Evolutionary conservation across 2,113 vertebrate species (phyloP), one percentile per base, ranked within the genome.

Genomic region (Apaloderma vittatum): DNA sequence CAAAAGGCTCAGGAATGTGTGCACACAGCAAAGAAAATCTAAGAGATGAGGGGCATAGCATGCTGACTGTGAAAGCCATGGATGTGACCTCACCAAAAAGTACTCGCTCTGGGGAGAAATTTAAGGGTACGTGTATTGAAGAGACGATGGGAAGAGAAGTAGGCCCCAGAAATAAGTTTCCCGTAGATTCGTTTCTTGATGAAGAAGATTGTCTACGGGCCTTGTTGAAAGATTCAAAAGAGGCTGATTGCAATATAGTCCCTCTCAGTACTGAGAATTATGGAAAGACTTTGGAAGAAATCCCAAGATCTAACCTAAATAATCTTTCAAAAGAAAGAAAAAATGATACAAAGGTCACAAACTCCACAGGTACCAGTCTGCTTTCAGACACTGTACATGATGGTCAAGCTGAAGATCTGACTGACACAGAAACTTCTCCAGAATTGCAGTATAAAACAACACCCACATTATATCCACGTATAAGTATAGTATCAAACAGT

Each of bases 261-360:
- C 32, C 61, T 26, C 15, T 81, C 18, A 63, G 48, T 21, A 48
- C 51, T 65, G 72, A 76, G 61, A 86, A 70, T 49, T 34, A 12
- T 14, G 57, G 78, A 77, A 82, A 43, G 27, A 15, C 78, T 91
- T 90, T 76, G 8, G 91, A 88, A 81, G 58, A 92, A 92, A 78
- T 95, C 57, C 66, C 85, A 92, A 71, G 61, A 90, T 76, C 52
- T 80, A 66, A 51, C 55, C 4, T 22, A 73, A 87, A 57, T 54
- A 37, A 34, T 68, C 15, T 65, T 91, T 85, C 83, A 57, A 32
- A 88, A 49, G 73, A 93, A 90, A 58, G 63, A 45, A 89, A 72
- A n/a, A 46, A 67, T 13, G 8, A n/a, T n/a, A 34, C 49, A 75
- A 70, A 83, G 63, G 27, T 66, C n/a, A 23, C 62, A 52, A 70